phyloP scores from a whole-genome alignment of 2,113 vertebrate species.

The Eira barbara region DNA sequence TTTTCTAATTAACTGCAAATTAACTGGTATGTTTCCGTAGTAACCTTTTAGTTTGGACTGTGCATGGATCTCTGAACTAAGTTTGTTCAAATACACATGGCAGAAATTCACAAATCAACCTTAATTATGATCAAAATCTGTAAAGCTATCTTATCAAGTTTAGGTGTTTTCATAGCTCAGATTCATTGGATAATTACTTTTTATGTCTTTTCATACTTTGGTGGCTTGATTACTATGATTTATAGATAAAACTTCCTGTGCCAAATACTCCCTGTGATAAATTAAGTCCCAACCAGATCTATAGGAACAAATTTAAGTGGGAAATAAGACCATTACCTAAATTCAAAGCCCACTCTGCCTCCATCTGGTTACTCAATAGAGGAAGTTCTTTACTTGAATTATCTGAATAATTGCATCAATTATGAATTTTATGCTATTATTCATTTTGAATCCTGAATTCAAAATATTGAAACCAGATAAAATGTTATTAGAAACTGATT shows the following conservation, averaged over 20 bases:
- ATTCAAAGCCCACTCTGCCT: not conserved
- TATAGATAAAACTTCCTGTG: not conserved
- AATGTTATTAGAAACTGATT: slow-evolving; percentile 6
- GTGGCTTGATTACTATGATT: not conserved
- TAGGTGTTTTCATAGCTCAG: not conserved
- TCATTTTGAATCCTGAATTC: slow-evolving; percentile 10
- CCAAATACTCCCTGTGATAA: not conserved
- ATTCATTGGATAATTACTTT: slow-evolving; percentile 21
- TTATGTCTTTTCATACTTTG: not conserved
- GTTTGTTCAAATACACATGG: not conserved
- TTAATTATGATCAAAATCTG: not conserved
- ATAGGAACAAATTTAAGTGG: not conserved
- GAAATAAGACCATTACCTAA: not conserved
- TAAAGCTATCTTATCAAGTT: not conserved
- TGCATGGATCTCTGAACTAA: not conserved
- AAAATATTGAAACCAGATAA: slow-evolving; percentile 6
- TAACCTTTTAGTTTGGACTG: not conserved
- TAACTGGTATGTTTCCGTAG: not conserved
- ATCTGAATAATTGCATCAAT: not conserved
- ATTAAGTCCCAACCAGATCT: not conserved
- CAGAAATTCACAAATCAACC: slow-evolving; percentile 19
- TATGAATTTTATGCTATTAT: not conserved
- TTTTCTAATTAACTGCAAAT: slow-evolving; percentile 10
- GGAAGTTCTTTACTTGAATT: not conserved
- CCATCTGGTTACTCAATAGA: not conserved